Base-by-base conservation (phyloP, 2,888 invertebrate genomes). In the Aricia artaxerxes region DNA sequence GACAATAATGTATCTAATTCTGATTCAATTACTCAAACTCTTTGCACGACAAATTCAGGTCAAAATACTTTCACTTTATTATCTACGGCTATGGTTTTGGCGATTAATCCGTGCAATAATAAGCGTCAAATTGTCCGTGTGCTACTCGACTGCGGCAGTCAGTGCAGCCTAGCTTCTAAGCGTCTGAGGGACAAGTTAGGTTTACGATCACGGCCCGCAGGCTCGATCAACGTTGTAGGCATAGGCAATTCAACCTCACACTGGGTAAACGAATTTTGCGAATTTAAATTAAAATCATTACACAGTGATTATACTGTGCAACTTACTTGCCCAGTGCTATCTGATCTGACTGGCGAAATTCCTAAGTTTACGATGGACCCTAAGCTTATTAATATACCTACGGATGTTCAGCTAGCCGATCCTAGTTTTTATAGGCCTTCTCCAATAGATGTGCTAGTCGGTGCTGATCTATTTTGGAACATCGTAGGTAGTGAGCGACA, bases 391-490 rank as follows among this genome's bases (percentile, higher is more conserved):
- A 69, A 69, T 7, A 31, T 69, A 35, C 69, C 69, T 11, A 11
- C 69, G 35, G 69, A 7, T 24, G 69, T 35, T 35, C 69, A 69
- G 31, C 35, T 69, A 24, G 69, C 69, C 69, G 69, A 69, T 69
- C 69, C 69, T 69, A 69, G 31, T 69, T 69, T 69, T 69, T 69
- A 44, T 44, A 44, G 44, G 44, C 44, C 44, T 44, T 44, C 44
- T 44, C 44, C 44, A 44, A 44, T 44, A 31, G 35, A 69, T 69
- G 69, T 69, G 35, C 69, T 69, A 35, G 69, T 31, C 69, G 69
- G 69, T 2, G 31, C 69, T 24, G 24, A 69, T 69, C 69, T 69
- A 69, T 69, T 69, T 69, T 69, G 69, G 69, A 69, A 35, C 69
- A 69, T 69, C 24, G 69, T 69, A 6, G 31, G 31, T 31, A 31